phyloP scores from a whole-genome alignment of 2,797 vertebrate genomes.

The Emydoidea blandingii region DNA sequence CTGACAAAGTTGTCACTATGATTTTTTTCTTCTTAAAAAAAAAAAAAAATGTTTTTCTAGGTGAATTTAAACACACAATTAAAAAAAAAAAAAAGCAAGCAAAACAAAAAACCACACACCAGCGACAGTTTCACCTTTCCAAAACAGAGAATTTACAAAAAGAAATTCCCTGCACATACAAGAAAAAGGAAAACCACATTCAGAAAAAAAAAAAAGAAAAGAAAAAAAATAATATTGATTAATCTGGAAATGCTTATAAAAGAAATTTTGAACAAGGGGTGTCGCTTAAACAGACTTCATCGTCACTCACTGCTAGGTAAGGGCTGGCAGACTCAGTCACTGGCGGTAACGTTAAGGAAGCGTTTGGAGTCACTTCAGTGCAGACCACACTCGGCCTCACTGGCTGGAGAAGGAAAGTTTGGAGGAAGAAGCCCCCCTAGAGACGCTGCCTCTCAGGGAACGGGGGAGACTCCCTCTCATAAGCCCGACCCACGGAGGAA shows the following conservation, averaged over 20 bases:
- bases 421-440: fast-evolving
- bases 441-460: not conserved
- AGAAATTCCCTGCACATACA: not conserved
- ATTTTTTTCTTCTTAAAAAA: not conserved
- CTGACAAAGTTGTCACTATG: not conserved
- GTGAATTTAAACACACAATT: not conserved
- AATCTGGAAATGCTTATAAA: too few species aligned
- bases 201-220: too few species aligned
- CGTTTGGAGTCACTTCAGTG: not conserved
- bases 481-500: not conserved
- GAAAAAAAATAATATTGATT: not conserved
- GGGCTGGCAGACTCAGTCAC: not conserved
- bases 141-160: not conserved
- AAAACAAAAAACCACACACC: not conserved
- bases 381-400: not conserved
- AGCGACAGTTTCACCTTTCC: not conserved
- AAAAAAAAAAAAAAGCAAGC: not conserved
- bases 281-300: not conserved
- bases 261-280: not conserved
- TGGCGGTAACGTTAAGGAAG: not conserved
- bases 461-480: not conserved
- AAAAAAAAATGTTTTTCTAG: not conserved
- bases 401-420: not conserved
- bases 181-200: not conserved
- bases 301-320: not conserved